phyloP scores from a whole-genome alignment of 1,140 invertebrate genomes.

The Eufriesea mexicana region DNA sequence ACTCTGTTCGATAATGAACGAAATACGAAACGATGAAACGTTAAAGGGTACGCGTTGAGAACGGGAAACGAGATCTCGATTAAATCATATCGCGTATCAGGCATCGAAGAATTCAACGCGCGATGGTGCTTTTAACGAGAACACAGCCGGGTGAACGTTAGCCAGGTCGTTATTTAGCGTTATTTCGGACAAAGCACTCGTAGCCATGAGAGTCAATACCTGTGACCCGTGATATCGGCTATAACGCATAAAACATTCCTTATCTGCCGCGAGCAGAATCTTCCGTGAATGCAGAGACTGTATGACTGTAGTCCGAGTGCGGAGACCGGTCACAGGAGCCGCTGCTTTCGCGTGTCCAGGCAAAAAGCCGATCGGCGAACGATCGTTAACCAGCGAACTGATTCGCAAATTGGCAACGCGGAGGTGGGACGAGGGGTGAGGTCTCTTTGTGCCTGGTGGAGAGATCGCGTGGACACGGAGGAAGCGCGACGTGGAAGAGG shows the following conservation, averaged over 20 bases:
- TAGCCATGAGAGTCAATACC: conserved; percentile 41
- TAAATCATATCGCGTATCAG: conserved; percentile 29
- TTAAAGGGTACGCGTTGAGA: not conserved
- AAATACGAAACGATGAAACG: conserved; percentile 2
- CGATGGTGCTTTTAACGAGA: conserved; percentile 4
- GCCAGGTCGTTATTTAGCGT: conserved; percentile 49
- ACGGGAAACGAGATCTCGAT: conserved; percentile 1
- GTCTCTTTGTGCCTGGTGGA: not conserved
- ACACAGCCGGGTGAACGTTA: not conserved
- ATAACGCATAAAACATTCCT: conserved; percentile 72
- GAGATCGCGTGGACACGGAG: conserved; percentile 1
- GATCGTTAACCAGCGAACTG: not conserved
- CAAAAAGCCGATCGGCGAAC: not conserved
- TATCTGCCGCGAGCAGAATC: conserved; percentile 68
- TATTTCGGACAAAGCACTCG: conserved; percentile 74
- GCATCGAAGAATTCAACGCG: conserved; percentile 4
- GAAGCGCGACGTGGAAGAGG: not conserved
- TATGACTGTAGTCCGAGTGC: no score
- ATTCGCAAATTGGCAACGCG: not conserved
- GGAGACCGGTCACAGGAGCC: not conserved
- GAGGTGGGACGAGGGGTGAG: not conserved
- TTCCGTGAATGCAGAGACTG: conserved; percentile 13
- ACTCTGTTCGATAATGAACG: conserved; percentile 16
- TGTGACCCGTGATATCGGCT: conserved; percentile 63
- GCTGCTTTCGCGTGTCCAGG: no score